Evolutionary conservation across 2,113 vertebrate genomes (phyloP), one percentile per base, ranked within the genome.

Genomic region (Engystomops pustulosus): DNA sequence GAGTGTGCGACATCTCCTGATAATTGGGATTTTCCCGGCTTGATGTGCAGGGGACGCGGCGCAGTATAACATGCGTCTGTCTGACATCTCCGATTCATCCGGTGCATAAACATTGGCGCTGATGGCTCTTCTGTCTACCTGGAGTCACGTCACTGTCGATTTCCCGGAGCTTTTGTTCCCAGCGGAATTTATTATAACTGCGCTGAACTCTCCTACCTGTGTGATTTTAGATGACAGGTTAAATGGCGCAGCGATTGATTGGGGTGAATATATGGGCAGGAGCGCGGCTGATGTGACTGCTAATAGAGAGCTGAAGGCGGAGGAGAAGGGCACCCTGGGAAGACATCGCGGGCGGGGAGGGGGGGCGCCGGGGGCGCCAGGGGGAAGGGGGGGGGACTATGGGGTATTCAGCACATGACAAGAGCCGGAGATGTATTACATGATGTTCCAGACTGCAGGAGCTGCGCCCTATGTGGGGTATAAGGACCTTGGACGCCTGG

Each of bases 201-300:
- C 81, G 89, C 87, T 51, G 87, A 88, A 90, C 87, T 88, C 90
- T 91, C 89, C 87, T 91, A 91, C 89, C 91, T 92, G 90, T 89
- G 86, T 90, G 87, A 93, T 91, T 91, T 89, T 86, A 89, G 88
- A 86, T 55, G 90, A 90, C 91, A 90, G 86, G 89, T 90, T 92
- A 90, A 93, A 92, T 90, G 91, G 87, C 91, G 92, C 89, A 90
- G 86, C 88, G 90, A 91, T 89, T 89, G 91, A 92, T 92, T 89
- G 90, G 86, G 92, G 91, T 93, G 92, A 93, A 83, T 87, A 89
- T 90, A 81, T 92, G 92, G 90, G 90, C 93, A 92, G 88, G 85
- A 91, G 87, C 87, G 84, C 84, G 83, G 89, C 87, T 91, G 91
- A 90, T 88, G 86, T 88, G 92, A 91, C 90, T 93, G 47, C 25